Percentiles rank a stretch among this genome's conserved stretches.
Evolutionary conservation across 1,140 invertebrate genomes (phyloP).

Genomic region (Musca vetustissima): DNA sequence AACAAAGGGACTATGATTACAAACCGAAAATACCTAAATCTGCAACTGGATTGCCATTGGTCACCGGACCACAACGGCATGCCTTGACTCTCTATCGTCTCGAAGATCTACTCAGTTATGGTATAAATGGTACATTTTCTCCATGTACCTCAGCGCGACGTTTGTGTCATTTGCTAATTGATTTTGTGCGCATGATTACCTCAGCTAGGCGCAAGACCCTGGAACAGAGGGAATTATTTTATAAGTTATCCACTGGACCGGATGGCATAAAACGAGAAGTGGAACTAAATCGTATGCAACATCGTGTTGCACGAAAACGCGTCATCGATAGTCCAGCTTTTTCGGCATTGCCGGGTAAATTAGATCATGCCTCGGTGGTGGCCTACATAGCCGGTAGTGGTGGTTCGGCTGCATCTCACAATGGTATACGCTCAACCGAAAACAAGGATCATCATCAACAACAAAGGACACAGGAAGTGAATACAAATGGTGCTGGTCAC

Average conservation of each 20-base stretch:
- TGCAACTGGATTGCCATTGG: conserved; percentile 66
- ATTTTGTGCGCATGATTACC: conserved; percentile 77
- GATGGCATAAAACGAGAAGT: conserved; percentile 69
- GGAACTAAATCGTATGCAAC: conserved; percentile 68
- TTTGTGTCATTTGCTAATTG: conserved; percentile 74
- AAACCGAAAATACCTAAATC: conserved; percentile 54
- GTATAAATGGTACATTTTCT: conserved; percentile 66
- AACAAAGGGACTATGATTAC: conserved; percentile 27
- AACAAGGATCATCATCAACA: no score
- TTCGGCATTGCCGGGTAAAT: conserved; percentile 79
- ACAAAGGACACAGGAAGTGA: neutral
- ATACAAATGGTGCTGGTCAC: neutral
- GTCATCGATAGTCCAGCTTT: conserved; percentile 55
- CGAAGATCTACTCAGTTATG: conserved; percentile 76
- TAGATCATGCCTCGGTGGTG: conserved; percentile 88
- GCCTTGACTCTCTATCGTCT: conserved; percentile 77
- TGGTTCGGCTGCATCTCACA: neutral
- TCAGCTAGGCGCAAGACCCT: conserved; percentile 76
- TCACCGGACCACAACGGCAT: conserved; percentile 79
- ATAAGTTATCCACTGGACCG: conserved; percentile 63
- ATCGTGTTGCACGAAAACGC: conserved; percentile 55
- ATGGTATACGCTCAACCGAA: no score
- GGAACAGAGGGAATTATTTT: conserved; percentile 81
- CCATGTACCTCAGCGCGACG: conserved; percentile 62
- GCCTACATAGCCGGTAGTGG: conserved; percentile 72